Conservation (phyloP, 2,797 vertebrate genomes). For the Labroides dimidiatus region DNA sequence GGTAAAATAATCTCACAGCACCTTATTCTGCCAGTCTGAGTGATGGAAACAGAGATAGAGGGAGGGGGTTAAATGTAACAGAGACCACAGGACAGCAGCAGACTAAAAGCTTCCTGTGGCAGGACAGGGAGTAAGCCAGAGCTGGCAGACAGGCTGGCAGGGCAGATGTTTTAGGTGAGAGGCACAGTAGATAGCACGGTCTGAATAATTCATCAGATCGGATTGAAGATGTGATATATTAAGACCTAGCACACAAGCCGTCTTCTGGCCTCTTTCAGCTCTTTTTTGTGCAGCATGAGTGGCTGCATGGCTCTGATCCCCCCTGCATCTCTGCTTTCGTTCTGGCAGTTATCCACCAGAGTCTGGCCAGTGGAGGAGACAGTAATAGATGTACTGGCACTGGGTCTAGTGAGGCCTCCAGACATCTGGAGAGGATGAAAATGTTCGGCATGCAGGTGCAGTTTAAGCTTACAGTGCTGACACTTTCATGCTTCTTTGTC, state of each 20-base stretch:
- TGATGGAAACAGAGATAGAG: slow-evolving; percentile 65
- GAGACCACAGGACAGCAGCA: slow-evolving; percentile 62
- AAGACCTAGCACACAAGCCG: slow-evolving; percentile 69
- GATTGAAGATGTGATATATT: slow-evolving; percentile 82
- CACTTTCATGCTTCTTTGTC: slow-evolving; percentile 30
- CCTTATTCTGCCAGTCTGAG: slow-evolving; percentile 38
- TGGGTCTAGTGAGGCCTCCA: slow-evolving; percentile 62
- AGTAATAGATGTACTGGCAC: slow-evolving; percentile 73
- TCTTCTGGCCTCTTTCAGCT: slow-evolving; percentile 72
- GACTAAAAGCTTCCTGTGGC: slow-evolving; percentile 81
- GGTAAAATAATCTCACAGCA: slow-evolving; percentile 54
- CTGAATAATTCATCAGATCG: slow-evolving; percentile 83
- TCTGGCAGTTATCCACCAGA: slow-evolving; percentile 70
- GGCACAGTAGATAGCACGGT: slow-evolving; percentile 68
- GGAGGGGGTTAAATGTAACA: slow-evolving; percentile 70
- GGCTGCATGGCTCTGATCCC: slow-evolving; percentile 65
- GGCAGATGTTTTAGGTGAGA: slow-evolving; percentile 80
- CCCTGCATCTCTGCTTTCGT: slow-evolving; percentile 61
- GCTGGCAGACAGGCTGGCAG: slow-evolving; percentile 70
- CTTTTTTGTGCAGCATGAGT: slow-evolving; percentile 63
- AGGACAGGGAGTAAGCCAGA: slow-evolving; percentile 53
- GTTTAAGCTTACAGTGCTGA: slow-evolving; percentile 65
- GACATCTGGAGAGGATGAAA: slow-evolving; percentile 75
- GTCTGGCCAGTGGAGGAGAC: slow-evolving; percentile 68
- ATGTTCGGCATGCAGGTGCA: slow-evolving; percentile 74